phyloP scores from a whole-genome alignment of 2,113 vertebrate genomes.

The Poeciliopsis retropinna region DNA sequence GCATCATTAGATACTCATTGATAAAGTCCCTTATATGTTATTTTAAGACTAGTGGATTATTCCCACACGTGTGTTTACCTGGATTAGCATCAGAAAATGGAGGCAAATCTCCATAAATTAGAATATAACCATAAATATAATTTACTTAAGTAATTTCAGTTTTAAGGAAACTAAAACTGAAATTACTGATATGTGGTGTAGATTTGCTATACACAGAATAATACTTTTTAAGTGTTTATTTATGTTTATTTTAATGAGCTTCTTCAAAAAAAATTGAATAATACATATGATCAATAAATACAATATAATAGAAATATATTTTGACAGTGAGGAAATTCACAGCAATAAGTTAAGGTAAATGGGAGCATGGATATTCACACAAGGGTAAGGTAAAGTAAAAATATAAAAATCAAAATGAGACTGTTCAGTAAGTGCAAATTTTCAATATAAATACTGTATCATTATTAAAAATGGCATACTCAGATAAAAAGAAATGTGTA shows the following conservation, averaged over 20 bases:
- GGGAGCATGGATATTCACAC: too few species aligned
- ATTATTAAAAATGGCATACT: too few species aligned
- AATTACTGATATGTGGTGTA: neutral
- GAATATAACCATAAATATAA: neutral
- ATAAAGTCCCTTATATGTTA: conserved; percentile 9
- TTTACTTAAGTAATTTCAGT: neutral
- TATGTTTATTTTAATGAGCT: neutral
- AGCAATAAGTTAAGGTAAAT: too few species aligned
- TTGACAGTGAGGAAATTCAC: too few species aligned
- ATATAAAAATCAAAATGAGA: too few species aligned
- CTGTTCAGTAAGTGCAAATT: too few species aligned
- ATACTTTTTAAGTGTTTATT: neutral
- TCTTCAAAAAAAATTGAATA: too few species aligned
- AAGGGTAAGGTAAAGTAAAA: too few species aligned
- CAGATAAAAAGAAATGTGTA: too few species aligned
- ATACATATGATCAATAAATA: too few species aligned
- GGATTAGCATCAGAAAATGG: conserved; percentile 40
- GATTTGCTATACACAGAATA: neutral
- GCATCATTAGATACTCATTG: conserved; percentile 25
- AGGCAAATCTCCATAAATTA: neutral
- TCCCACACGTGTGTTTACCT: conserved; percentile 46
- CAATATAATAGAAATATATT: too few species aligned
- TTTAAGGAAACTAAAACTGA: neutral
- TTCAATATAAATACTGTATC: too few species aligned
- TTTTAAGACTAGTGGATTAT: conserved; percentile 29